Evolutionary conservation across 2,113 vertebrate species (phyloP).

Genomic region (Condylura cristata): DNA sequence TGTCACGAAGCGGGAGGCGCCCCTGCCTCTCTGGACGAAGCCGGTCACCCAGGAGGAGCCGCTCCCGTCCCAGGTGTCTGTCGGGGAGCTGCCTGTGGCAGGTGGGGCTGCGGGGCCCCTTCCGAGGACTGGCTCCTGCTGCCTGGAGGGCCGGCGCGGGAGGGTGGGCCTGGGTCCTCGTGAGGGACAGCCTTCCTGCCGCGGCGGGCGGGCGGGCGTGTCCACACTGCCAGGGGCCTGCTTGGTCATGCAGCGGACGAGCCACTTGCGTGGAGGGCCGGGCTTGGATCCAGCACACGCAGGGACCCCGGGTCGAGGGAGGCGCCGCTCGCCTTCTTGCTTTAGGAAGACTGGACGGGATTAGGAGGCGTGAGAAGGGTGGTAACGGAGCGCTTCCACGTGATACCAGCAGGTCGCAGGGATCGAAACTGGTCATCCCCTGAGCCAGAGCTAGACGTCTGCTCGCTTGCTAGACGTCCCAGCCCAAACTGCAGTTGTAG

Average conservation of each 20-base stretch:
- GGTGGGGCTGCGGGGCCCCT: neutral
- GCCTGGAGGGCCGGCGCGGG: too few relatives aligned
- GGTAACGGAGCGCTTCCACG: conserved; percentile 37
- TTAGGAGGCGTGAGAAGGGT: neutral
- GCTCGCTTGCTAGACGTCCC: neutral
- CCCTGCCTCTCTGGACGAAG: neutral
- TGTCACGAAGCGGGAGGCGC: too few relatives aligned
- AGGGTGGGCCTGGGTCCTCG: too few relatives aligned
- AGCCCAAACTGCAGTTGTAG: neutral
- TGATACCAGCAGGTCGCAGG: neutral
- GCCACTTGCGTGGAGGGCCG: too few relatives aligned
- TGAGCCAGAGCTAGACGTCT: neutral
- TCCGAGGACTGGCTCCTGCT: too few relatives aligned
- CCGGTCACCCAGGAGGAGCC: neutral
- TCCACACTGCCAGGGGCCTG: too few relatives aligned
- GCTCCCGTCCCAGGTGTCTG: neutral
- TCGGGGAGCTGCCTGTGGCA: neutral
- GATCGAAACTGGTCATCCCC: conserved; percentile 3
- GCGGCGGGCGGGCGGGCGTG: too few relatives aligned
- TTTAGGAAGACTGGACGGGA: neutral
- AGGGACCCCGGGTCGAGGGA: too few relatives aligned
- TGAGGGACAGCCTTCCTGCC: too few relatives aligned
- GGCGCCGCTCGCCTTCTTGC: too few relatives aligned
- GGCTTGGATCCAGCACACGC: too few relatives aligned
- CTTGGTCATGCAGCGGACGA: too few relatives aligned